Evolutionary conservation across 53 echinoderm and acorn worm genomes (phyloP).

Genomic region (Patiria pectinifera): DNA sequence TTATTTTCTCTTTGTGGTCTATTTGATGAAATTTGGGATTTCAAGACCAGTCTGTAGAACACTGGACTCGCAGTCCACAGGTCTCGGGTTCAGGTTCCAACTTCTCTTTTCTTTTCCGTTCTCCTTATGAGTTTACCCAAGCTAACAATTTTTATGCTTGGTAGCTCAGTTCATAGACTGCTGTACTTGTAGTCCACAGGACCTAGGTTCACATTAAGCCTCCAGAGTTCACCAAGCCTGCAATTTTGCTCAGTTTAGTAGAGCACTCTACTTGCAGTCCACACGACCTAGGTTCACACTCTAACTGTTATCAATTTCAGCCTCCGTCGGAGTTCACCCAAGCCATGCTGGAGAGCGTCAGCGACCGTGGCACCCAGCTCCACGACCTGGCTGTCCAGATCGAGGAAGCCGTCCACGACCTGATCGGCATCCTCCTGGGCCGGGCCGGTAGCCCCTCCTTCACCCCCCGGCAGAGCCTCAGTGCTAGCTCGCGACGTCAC

Average conservation of each 20-base stretch:
- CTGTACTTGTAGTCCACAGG: too few relatives aligned
- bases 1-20: too few relatives aligned
- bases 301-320: conserved; percentile 7
- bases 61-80: too few relatives aligned
- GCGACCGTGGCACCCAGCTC: conserved; percentile 69
- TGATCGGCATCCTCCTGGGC: conserved; percentile 79
- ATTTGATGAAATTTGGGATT: too few relatives aligned
- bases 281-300: neutral
- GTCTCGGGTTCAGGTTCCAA: too few relatives aligned
- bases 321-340: conserved; percentile 88
- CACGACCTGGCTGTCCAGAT: conserved; percentile 75
- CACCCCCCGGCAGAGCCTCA: conserved; percentile 43
- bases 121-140: too few relatives aligned
- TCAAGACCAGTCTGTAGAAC: too few relatives aligned
- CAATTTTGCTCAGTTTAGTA: neutral
- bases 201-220: neutral
- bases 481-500: conserved; percentile 44
- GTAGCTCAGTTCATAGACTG: too few relatives aligned
- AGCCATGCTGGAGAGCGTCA: conserved; percentile 76
- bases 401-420: conserved; percentile 84
- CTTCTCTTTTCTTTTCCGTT: too few relatives aligned
- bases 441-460: conserved; percentile 60
- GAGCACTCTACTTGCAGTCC: neutral
- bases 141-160: too few relatives aligned
- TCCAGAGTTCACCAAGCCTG: too few relatives aligned